Base-by-base conservation (phyloP, 2,113 vertebrate genomes). In the Rhineura floridana region DNA sequence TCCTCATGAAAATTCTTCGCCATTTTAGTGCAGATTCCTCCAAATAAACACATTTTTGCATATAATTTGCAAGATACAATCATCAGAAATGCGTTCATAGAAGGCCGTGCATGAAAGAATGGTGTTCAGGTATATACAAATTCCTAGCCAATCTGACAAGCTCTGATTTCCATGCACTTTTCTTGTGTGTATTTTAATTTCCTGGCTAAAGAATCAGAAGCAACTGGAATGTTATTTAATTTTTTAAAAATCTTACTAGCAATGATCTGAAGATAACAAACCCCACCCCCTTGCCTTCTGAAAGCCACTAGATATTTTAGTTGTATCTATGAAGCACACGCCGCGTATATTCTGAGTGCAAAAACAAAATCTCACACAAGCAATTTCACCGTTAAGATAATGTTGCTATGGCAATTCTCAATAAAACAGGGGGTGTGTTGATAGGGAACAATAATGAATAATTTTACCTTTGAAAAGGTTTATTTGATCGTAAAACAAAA, bases 321-420 rank as follows among this genome's bases (percentile, higher is more conserved):
- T 88, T 80, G 89, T 89, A 72, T 25, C 84, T 62, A 85, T 65
- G 59, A 67, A 81, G 48, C 48, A 77, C 87, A 72, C 82, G 90
- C 83, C 44, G 48, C n/a, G 30, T 36, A 19, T n/a, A 30, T 70
- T 36, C 12, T 81, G 81, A 19, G 44, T 89, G 86, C 90, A 87
- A 94, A 90, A 80, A 46, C 8, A 2, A n/a, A n/a, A n/a, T n/a
- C n/a, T 17, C 7, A 11, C 75, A n/a, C 46, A 86, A 15, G 42
- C 62, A 87, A 6, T 39, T 28, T 19, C 50, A 28, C 25, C 11
- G 25, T 3, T 73, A n/a, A 62, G 55, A 81, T 73, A 25, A 55
- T 28, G 67, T 44, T n/a, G 69, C 55, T 39, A 75, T 12, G n/a
- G 30, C 52, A 83, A 65, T 76, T 25, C 8, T 19, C 21, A 62